phyloP scores from a whole-genome alignment of 1,140 invertebrate species.

The Acromyrmex charruanus region DNA sequence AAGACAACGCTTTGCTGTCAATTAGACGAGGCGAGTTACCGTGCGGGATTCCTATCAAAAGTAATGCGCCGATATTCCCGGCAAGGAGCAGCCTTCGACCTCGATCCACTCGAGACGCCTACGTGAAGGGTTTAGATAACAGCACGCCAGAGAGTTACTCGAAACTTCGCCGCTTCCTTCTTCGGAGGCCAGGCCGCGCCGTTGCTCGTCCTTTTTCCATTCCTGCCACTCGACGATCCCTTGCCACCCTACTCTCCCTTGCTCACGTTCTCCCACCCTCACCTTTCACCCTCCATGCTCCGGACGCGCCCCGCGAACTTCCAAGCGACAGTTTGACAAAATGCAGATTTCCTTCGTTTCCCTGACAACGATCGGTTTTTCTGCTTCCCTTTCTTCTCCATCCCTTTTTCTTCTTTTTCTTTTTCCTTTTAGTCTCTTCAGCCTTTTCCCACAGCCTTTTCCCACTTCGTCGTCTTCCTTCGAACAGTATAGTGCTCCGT shows the following conservation, averaged over 20 bases:
- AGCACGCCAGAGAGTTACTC: conserved; percentile 72
- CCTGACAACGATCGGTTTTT: conserved; percentile 76
- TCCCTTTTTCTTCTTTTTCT: conserved; percentile 2
- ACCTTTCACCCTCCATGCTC: conserved; percentile 65
- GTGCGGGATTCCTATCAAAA: conserved; percentile 64
- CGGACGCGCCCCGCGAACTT: conserved; percentile 66
- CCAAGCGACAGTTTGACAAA: conserved; percentile 76
- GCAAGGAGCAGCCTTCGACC: conserved; percentile 66
- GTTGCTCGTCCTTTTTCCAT: conserved; percentile 57
- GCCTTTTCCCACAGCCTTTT: conserved; percentile 37
- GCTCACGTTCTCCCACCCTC: conserved; percentile 25
- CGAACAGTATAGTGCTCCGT: conserved; percentile 10
- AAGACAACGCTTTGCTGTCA: conserved; percentile 62
- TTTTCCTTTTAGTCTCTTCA: conserved; percentile 1
- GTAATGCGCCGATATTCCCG: conserved; percentile 68
- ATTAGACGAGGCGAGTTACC: conserved; percentile 62
- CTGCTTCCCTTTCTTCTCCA: conserved; percentile 38
- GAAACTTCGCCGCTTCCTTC: conserved; percentile 71
- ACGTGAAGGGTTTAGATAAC: conserved; percentile 76
- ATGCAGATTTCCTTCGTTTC: conserved; percentile 77
- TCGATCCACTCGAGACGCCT: conserved; percentile 68
- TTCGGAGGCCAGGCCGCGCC: conserved; percentile 1
- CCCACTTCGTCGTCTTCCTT: conserved; percentile 46
- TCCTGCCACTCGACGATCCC: conserved; percentile 49
- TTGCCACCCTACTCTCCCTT: background rate